phyloP scores from a whole-genome alignment of 23 tunicate genomes.

The Botrylloides violaceus region DNA sequence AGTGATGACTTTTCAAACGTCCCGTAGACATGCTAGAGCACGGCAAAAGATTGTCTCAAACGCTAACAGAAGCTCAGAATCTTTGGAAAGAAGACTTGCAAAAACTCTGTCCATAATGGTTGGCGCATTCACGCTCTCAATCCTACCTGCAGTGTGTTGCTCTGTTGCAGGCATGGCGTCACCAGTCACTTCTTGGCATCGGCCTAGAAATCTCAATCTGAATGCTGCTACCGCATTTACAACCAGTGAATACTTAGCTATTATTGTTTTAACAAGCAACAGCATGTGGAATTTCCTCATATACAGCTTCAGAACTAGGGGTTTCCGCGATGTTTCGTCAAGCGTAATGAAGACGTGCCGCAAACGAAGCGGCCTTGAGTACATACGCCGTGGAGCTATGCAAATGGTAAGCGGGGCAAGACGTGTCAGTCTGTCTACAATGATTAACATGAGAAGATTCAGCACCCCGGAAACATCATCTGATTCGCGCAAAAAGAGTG shows the following conservation, averaged over 20 bases:
- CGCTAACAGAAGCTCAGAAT: background rate
- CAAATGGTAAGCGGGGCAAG: background rate
- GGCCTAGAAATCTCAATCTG: constrained; percentile 1
- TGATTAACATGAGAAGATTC: constrained; percentile 3
- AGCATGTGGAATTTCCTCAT: constrained; percentile 17
- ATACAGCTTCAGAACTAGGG: constrained; percentile 24
- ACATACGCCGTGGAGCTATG: constrained; percentile 8
- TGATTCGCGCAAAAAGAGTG: constrained; percentile 22
- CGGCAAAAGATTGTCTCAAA: constrained; percentile 8
- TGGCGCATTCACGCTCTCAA: background rate
- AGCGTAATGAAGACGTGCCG: background rate
- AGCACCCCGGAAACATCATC: constrained; percentile 1
- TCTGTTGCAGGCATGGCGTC: constrained; percentile 1
- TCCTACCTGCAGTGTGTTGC: constrained; percentile 9
- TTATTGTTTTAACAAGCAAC: constrained; percentile 10
- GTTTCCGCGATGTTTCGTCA: background rate
- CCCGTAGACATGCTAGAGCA: constrained; percentile 14
- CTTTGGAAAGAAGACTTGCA: constrained; percentile 24
- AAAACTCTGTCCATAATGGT: constrained; percentile 19
- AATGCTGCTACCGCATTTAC: background rate
- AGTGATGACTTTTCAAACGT: constrained; percentile 3
- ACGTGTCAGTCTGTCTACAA: constrained; percentile 14
- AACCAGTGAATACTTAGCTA: constrained; percentile 5
- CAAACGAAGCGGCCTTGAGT: background rate
- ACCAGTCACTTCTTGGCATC: background rate